Conservation (phyloP, 2,113 vertebrate species). For the Panthera uncia region DNA sequence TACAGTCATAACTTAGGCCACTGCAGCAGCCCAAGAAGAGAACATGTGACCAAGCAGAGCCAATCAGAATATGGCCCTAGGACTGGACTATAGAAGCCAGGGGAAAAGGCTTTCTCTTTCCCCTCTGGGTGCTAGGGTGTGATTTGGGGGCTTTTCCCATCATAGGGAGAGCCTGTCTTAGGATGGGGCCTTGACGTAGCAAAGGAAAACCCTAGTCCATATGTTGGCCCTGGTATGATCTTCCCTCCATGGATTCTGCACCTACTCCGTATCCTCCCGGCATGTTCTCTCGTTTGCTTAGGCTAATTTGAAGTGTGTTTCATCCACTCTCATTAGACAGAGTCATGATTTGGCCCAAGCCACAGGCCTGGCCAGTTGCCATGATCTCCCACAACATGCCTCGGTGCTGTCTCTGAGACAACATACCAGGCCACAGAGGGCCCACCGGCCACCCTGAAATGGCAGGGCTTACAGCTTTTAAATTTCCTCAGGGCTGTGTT, state of each 20-base stretch:
- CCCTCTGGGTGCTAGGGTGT: background rate
- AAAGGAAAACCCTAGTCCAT: background rate
- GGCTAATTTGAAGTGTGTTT: background rate
- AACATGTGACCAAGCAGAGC: background rate
- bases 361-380: background rate
- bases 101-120: background rate
- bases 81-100: background rate
- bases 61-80: background rate
- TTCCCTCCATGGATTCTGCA: background rate
- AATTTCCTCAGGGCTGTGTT: background rate
- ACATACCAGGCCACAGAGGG: background rate
- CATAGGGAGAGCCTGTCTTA: background rate
- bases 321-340: background rate
- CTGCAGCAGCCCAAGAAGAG: background rate
- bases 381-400: fast-evolving
- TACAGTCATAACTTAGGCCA: background rate
- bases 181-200: background rate
- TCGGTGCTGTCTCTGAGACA: background rate
- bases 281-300: background rate
- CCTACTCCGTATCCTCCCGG: background rate
- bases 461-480: background rate
- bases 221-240: background rate
- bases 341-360: background rate
- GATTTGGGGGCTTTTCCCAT: background rate
- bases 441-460: background rate